Percentiles rank a stretch among this genome's conserved stretches.
These are phyloP conservation scores for Columba livia DNA, from an alignment of 2,113 vertebrate genomes.

Conservation along the genomic window DNA sequence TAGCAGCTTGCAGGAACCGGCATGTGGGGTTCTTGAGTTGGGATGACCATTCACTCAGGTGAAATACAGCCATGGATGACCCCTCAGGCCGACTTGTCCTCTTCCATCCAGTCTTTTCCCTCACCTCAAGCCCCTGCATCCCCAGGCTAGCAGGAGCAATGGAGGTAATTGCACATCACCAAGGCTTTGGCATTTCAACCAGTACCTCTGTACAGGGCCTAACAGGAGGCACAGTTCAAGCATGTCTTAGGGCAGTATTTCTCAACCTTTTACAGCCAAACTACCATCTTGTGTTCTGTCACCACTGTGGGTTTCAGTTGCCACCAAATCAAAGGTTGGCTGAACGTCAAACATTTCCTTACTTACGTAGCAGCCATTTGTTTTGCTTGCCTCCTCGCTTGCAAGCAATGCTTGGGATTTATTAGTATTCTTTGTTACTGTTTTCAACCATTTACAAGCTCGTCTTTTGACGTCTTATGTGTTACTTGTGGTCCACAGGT, in stretches of 20 bases:
- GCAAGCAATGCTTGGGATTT: not conserved
- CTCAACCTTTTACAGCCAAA: not conserved
- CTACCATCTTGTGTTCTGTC: not conserved
- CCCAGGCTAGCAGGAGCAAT: not conserved
- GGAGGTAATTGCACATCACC: not conserved
- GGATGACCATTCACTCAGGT: rapidly evolving
- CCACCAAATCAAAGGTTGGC: not conserved
- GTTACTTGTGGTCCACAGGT: not conserved
- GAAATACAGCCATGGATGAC: not conserved
- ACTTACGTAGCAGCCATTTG: not conserved
- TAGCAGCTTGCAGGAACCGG: not conserved
- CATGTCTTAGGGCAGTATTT: not conserved
- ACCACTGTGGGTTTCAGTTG: not conserved
- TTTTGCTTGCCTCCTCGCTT: not conserved
- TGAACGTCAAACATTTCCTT: not conserved
- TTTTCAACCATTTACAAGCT: not conserved
- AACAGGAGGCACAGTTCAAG: not conserved
- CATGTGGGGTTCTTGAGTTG: not conserved
- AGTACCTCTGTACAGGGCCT: not conserved
- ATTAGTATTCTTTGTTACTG: not conserved
- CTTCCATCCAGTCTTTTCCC: not conserved
- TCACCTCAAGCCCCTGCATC: not conserved
- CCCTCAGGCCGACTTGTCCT: not conserved
- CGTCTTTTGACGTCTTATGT: not conserved
- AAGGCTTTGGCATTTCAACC: not conserved